phyloP scores from a whole-genome alignment of 2,888 invertebrate genomes.

The Luffia ferchaultella region DNA sequence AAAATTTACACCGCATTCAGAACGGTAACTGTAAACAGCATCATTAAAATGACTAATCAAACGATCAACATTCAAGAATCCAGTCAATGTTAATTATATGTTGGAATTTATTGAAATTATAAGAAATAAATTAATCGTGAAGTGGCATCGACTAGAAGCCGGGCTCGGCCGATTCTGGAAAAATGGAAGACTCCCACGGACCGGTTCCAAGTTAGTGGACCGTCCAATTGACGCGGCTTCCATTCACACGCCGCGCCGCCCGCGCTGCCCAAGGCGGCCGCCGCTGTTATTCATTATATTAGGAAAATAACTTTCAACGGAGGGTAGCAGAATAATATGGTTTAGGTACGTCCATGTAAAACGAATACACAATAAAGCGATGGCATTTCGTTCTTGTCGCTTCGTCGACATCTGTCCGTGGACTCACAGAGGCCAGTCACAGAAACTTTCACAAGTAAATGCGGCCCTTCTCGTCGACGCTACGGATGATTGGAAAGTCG shows the following conservation, averaged over 20 bases:
- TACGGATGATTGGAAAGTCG: too few relatives aligned
- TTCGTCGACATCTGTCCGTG: too few relatives aligned
- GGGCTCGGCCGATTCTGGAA: conserved; percentile 27
- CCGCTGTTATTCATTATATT: conserved; percentile 5
- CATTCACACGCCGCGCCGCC: conserved; percentile 5
- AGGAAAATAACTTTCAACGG: too few relatives aligned
- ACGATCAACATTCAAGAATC: conserved; percentile 51
- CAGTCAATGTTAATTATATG: conserved; percentile 54
- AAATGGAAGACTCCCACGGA: conserved; percentile 36
- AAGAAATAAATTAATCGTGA: conserved; percentile 44
- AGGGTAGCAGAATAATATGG: too few relatives aligned
- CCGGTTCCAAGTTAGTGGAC: conserved; percentile 40
- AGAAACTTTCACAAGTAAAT: too few relatives aligned
- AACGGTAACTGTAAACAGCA: conserved; percentile 51
- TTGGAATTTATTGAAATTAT: conserved; percentile 49
- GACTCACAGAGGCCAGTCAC: too few relatives aligned
- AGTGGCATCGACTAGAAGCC: conserved; percentile 34
- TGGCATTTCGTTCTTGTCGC: too few relatives aligned
- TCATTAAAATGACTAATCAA: conserved; percentile 56
- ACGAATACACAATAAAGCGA: too few relatives aligned
- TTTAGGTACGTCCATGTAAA: too few relatives aligned
- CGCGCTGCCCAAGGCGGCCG: conserved; percentile 10
- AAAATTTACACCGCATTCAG: conserved; percentile 47
- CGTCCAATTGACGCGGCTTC: conserved; percentile 26
- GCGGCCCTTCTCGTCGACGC: too few relatives aligned